phyloP scores from a whole-genome alignment of 2,113 vertebrate genomes.

The Clarias batrachus region DNA sequence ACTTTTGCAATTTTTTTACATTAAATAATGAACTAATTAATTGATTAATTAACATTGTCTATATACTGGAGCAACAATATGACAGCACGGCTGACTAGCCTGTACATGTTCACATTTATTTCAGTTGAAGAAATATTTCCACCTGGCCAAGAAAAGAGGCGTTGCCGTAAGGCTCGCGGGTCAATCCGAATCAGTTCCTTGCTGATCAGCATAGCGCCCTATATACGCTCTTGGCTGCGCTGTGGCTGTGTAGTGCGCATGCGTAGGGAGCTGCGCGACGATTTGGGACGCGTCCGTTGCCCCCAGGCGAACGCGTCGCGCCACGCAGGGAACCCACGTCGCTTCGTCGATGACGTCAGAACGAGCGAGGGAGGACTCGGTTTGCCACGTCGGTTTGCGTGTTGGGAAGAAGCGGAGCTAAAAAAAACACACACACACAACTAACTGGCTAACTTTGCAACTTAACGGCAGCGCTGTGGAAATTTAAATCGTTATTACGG shows the following conservation, averaged over 20 bases:
- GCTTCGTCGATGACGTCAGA: constrained; percentile 66
- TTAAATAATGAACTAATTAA: background rate
- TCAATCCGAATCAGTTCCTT: background rate
- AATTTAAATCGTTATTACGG: too few relatives aligned
- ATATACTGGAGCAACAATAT: background rate
- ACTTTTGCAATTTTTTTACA: background rate
- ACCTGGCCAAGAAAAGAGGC: background rate
- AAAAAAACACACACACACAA: constrained; percentile 33
- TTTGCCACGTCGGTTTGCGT: constrained; percentile 78
- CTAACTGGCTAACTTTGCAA: constrained; percentile 7
- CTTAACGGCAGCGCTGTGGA: too few relatives aligned
- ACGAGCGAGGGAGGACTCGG: constrained; percentile 58
- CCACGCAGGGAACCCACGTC: constrained; percentile 45
- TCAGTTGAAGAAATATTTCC: background rate
- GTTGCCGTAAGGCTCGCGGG: background rate
- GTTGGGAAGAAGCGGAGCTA: constrained; percentile 49
- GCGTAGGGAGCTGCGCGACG: background rate
- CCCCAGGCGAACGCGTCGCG: background rate
- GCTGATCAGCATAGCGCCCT: background rate
- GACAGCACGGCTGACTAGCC: background rate
- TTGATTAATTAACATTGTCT: background rate
- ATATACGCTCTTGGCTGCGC: background rate
- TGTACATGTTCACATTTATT: background rate
- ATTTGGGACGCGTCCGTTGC: background rate
- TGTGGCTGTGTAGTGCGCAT: constrained; percentile 54